These are phyloP conservation scores for Lophotriccus pileatus DNA, from an alignment of 2,797 vertebrate genomes.

Conservation along the genomic window DNA sequence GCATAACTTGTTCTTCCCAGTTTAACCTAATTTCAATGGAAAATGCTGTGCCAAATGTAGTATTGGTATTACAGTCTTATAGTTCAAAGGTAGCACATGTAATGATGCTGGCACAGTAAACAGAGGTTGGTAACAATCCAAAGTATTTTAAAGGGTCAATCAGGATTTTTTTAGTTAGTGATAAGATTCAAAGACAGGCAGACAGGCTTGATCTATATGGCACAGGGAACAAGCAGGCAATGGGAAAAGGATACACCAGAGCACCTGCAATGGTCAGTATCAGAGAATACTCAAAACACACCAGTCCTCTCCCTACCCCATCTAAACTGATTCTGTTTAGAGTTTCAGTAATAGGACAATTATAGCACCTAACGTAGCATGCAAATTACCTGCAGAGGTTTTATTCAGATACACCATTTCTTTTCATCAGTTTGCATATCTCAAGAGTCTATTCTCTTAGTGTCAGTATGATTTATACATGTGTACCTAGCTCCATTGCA, in stretches of 20 bases:
- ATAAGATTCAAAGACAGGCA: neutral
- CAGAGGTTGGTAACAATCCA: neutral
- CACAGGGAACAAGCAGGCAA: neutral
- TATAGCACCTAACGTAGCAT: neutral
- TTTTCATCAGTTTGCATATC: neutral
- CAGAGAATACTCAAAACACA: neutral
- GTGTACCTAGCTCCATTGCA: neutral
- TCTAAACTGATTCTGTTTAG: neutral
- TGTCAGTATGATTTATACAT: neutral
- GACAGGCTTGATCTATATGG: neutral
- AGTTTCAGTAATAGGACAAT: neutral
- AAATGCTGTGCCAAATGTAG: neutral
- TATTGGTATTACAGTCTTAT: neutral
- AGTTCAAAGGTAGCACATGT: neutral
- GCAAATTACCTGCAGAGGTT: neutral
- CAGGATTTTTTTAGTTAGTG: neutral
- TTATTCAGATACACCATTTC: neutral
- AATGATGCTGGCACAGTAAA: neutral
- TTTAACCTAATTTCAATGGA: neutral
- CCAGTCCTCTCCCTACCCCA: neutral
- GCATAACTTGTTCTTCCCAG: neutral
- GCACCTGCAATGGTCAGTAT: neutral
- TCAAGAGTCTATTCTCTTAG: neutral
- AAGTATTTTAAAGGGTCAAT: neutral
- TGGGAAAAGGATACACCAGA: neutral